Base-by-base conservation (phyloP, 2,113 vertebrate species). In the Tragelaphus buxtoni region DNA sequence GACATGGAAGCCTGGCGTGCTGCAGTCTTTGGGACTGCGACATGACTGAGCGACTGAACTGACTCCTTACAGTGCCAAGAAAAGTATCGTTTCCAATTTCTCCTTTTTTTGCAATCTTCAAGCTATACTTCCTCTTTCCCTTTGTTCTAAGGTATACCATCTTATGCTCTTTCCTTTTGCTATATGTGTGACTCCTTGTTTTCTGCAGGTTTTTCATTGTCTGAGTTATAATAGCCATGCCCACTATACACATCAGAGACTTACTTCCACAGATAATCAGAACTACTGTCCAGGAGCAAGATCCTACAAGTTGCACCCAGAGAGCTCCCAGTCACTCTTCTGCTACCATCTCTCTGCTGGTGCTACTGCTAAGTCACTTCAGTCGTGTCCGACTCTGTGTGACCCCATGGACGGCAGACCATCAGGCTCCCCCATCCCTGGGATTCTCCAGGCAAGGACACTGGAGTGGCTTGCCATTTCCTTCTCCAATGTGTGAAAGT, bases 101-200 rank as follows among this genome's bases (percentile, higher is more conserved):
- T 16, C 79, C 17, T 7, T 60, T 22, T 22, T 72, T 26, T 18
- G 18, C 3, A 14, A 14, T 45, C 32, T 45, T 42, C 35, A 11
- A 65, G 2, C 17, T 55, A 26, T 12, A 16, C 1, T 58, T 69
- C 13, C 60, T 39, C 10, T 90, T 42, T 42, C 16, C 35, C 26
- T 3, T 55, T 32, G n/a, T 26, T 60, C 14, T 91, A 22, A 49
- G 22, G 42, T 49, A 24, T 10, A 2, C 1, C 1, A 17, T 16
- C 30, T 20, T 47, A 60, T 18, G 28, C 39, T n/a, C 8, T 17
- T 32, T 82, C 17, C 8, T 51, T 88, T 91, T 69, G 53, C 11
- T 5, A 32, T 28, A n/a, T 5, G 14, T n/a, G 32, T 55, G 3
- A 51, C 4, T 20, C 8, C 35, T 32, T 1, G 1, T 22, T 4